Evolutionary conservation across 2,113 vertebrate species (phyloP).

Genomic region (Salvelinus sp.): DNA sequence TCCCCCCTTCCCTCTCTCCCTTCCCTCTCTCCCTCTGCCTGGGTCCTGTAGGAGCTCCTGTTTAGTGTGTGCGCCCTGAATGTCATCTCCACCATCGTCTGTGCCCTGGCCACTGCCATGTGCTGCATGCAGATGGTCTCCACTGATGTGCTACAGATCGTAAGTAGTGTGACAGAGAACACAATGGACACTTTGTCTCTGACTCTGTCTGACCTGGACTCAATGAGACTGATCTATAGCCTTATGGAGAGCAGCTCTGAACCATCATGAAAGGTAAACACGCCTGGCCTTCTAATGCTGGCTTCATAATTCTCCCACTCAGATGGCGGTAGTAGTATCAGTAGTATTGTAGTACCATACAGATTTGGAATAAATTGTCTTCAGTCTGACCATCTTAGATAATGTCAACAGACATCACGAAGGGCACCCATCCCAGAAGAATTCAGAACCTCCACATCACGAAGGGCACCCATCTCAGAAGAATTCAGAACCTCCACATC

Average conservation of each 20-base stretch:
- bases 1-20: neutral
- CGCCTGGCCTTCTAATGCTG: slow-evolving; percentile 18
- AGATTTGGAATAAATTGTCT: slow-evolving; percentile 4
- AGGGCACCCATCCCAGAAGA: too few species aligned
- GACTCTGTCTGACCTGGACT: too few species aligned
- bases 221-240: too few species aligned
- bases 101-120: slow-evolving; percentile 95
- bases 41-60: slow-evolving; percentile 84
- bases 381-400: neutral
- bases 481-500: too few species aligned
- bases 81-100: slow-evolving; percentile 97
- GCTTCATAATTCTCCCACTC: slow-evolving; percentile 2
- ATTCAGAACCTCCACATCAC: too few species aligned
- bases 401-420: neutral
- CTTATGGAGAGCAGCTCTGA: neutral
- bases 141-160: slow-evolving; percentile 95
- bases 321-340: too few species aligned
- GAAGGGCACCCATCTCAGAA: too few species aligned
- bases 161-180: slow-evolving; percentile 70
- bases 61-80: slow-evolving; percentile 98
- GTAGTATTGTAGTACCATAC: neutral
- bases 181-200: neutral
- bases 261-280: slow-evolving; percentile 35
- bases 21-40: slow-evolving; percentile 29
- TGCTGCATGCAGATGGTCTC: slow-evolving; percentile 99